These are phyloP conservation scores for Anneissia japonica DNA, from an alignment of 35 echinoderm and acorn worm species.

Conservation along the genomic window DNA sequence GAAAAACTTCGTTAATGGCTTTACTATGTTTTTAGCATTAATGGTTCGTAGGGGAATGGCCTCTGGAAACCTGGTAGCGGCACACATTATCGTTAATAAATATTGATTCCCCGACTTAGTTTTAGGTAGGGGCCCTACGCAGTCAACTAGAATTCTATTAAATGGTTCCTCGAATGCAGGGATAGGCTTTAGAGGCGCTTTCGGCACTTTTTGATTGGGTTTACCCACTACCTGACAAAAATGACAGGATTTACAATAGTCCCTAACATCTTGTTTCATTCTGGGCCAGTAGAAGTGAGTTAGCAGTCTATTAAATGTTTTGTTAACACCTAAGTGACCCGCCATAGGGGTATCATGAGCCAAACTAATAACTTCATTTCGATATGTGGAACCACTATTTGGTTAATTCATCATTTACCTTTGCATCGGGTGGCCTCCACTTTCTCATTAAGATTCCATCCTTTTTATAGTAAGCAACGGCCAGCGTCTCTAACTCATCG, in stretches of 20 bases:
- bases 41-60: not conserved
- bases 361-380: constrained; percentile 12
- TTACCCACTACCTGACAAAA: constrained; percentile 65
- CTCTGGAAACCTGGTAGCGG: not conserved
- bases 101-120: constrained; percentile 43
- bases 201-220: constrained; percentile 62
- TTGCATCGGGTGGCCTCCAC: constrained; percentile 42
- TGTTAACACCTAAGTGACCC: constrained; percentile 46
- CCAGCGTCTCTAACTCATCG: too few species aligned
- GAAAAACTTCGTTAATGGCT: not conserved
- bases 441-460: constrained; percentile 49
- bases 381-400: constrained; percentile 54
- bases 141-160: constrained; percentile 45
- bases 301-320: constrained; percentile 37
- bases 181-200: constrained; percentile 52
- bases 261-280: constrained; percentile 23
- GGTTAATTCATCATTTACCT: constrained; percentile 37
- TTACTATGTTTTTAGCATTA: not conserved
- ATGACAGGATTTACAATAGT: constrained; percentile 51
- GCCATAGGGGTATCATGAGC: constrained; percentile 56
- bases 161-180: constrained; percentile 55
- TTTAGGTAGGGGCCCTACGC: constrained; percentile 57
- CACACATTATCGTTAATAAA: constrained; percentile 1
- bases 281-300: constrained; percentile 53
- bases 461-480: not conserved